Evolutionary conservation across 2,888 invertebrate genomes (phyloP).

Genomic region (Eilema sororculum): DNA sequence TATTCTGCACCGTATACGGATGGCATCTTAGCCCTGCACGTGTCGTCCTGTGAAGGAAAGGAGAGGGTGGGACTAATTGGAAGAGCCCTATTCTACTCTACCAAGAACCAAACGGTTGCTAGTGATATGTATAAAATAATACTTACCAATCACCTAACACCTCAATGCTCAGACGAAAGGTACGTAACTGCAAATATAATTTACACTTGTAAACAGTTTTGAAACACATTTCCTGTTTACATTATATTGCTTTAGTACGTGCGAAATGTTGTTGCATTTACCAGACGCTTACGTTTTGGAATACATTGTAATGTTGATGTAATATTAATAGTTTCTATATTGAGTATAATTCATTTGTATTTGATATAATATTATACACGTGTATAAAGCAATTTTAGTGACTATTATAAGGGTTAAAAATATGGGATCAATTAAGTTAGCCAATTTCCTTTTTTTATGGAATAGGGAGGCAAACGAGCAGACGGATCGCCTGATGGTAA

Average conservation of each 20-base stretch:
- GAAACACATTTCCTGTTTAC: slow-evolving; percentile 14
- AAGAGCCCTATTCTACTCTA: too few relatives aligned
- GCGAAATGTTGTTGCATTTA: slow-evolving; percentile 6
- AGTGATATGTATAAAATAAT: not conserved
- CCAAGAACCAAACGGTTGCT: too few relatives aligned
- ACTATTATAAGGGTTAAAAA: too few relatives aligned
- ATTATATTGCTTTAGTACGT: slow-evolving; percentile 13
- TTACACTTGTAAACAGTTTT: slow-evolving; percentile 5
- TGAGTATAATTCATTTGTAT: not conserved
- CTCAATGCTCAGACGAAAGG: not conserved
- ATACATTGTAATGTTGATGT: slow-evolving; percentile 1
- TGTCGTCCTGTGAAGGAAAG: too few relatives aligned
- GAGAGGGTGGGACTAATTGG: too few relatives aligned
- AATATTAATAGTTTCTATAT: not conserved
- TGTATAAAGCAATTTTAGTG: too few relatives aligned
- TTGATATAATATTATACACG: not conserved
- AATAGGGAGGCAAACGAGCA: too few relatives aligned
- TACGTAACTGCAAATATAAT: not conserved
- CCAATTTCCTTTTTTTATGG: too few relatives aligned
- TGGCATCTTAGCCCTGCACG: too few relatives aligned
- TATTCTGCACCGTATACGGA: too few relatives aligned
- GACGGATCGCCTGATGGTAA: too few relatives aligned
- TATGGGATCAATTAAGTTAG: too few relatives aligned
- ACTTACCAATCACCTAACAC: not conserved
- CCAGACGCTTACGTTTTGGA: slow-evolving; percentile 11